These are phyloP conservation scores for Lepidurus apus DNA, from an alignment of 1,140 invertebrate genomes.

Conservation along the genomic window DNA sequence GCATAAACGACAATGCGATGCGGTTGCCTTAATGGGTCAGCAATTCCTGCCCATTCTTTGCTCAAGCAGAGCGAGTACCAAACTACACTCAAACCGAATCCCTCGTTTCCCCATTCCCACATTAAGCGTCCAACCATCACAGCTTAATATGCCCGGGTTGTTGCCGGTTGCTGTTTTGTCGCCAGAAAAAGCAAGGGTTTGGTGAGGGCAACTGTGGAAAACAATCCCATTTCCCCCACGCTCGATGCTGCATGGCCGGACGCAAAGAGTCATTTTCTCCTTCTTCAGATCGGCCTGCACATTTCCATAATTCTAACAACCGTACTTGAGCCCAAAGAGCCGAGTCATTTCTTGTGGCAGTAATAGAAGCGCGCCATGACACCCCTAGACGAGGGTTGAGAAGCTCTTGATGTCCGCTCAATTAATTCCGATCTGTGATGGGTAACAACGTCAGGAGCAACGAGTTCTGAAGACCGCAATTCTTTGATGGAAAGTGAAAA, in stretches of 20 bases:
- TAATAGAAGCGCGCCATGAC: neutral
- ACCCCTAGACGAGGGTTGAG: neutral
- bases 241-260: neutral
- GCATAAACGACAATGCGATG: neutral
- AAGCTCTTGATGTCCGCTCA: constrained; percentile 18
- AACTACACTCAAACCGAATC: neutral
- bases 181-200: constrained; percentile 10
- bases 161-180: neutral
- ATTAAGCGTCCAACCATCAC: constrained; percentile 7
- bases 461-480: neutral
- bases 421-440: neutral
- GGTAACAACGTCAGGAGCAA: constrained; percentile 15
- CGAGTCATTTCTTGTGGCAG: constrained; percentile 1
- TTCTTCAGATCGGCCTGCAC: neutral
- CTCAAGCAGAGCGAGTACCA: neutral
- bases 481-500: too few species aligned
- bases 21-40: constrained; percentile 17
- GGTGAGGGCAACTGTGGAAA: neutral
- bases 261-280: constrained; percentile 6
- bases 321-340: neutral
- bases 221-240: neutral
- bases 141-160: neutral
- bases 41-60: neutral
- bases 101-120: neutral
- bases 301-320: neutral